Evolutionary conservation across 2,888 invertebrate species (phyloP).

Genomic region (Philopedon plagiatum): DNA sequence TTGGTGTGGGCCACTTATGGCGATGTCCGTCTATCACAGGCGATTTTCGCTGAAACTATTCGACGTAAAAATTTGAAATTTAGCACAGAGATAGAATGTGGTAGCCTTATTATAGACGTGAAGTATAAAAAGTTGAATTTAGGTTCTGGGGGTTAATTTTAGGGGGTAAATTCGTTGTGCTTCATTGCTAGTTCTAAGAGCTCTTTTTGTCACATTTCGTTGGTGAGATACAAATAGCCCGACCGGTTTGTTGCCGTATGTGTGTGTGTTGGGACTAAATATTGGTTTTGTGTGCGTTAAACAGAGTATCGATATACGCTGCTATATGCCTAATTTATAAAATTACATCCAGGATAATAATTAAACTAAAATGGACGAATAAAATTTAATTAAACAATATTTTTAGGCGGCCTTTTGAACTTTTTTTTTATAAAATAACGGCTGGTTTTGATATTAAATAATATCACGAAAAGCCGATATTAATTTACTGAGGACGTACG

Average conservation of each 20-base stretch:
- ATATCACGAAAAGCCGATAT: neutral
- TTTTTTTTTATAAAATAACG: slow-evolving; percentile 11
- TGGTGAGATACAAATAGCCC: slow-evolving; percentile 41
- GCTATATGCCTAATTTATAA: slow-evolving; percentile 40
- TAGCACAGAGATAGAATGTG: no score
- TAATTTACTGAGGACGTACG: neutral
- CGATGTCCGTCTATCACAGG: no score
- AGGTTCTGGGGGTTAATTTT: no score
- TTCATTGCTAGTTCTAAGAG: neutral
- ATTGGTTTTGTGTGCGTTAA: slow-evolving; percentile 49
- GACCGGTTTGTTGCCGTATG: slow-evolving; percentile 46
- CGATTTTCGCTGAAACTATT: no score
- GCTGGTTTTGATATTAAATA: slow-evolving; percentile 5
- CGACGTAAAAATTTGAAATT: no score
- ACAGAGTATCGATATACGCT: slow-evolving; percentile 41
- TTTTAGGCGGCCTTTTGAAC: neutral
- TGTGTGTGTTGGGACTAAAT: slow-evolving; percentile 44
- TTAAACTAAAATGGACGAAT: slow-evolving; percentile 15
- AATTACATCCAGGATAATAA: slow-evolving; percentile 32
- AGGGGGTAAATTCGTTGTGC: neutral
- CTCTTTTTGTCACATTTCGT: slow-evolving; percentile 29
- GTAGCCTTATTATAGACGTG: no score
- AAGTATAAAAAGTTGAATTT: no score
- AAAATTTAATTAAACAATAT: slow-evolving; percentile 22
- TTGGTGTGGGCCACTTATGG: no score